A percentile compares a stretch with the other conserved stretches of the same genome.
phyloP scores from a whole-genome alignment of 2,888 invertebrate genomes.

The Yponomeuta cagnagella region DNA sequence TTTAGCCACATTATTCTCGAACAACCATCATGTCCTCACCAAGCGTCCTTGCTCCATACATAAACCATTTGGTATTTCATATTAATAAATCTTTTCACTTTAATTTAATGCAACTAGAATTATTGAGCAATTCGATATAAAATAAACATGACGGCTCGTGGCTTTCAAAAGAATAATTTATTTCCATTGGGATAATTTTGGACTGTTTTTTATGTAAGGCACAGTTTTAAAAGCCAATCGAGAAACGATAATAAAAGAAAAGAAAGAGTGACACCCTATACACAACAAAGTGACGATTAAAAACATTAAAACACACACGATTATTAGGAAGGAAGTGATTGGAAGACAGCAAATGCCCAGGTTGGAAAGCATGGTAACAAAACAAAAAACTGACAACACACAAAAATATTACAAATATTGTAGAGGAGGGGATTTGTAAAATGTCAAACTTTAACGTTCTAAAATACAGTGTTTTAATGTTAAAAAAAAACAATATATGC shows the following conservation, averaged over 20 bases:
- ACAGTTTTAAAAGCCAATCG: neutral
- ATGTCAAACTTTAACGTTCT: conserved; percentile 36
- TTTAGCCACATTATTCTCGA: conserved; percentile 18
- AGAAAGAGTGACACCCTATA: conserved; percentile 41
- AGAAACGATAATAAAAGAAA: neutral
- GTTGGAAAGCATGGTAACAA: conserved; percentile 58
- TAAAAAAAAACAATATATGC: conserved; percentile 34
- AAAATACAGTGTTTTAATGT: conserved; percentile 36
- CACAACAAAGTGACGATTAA: conserved; percentile 55
- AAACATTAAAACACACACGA: conserved; percentile 15
- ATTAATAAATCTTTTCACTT: conserved; percentile 21
- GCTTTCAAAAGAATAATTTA: conserved; percentile 2
- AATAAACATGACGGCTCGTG: conserved; percentile 16
- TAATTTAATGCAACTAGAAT: conserved; percentile 56
- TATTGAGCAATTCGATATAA: conserved; percentile 53
- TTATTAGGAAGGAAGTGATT: conserved; percentile 19
- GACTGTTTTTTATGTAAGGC: neutral
- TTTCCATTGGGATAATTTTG: neutral
- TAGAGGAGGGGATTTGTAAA: conserved; percentile 32
- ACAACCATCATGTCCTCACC: conserved; percentile 10
- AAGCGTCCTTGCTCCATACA: conserved; percentile 19
- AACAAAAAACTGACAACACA: conserved; percentile 21
- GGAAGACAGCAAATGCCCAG: conserved; percentile 66
- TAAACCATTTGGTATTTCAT: conserved; percentile 51
- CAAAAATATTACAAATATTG: conserved; percentile 28